Conservation (phyloP, 2,797 vertebrate species). For the Chelmon rostratus region DNA sequence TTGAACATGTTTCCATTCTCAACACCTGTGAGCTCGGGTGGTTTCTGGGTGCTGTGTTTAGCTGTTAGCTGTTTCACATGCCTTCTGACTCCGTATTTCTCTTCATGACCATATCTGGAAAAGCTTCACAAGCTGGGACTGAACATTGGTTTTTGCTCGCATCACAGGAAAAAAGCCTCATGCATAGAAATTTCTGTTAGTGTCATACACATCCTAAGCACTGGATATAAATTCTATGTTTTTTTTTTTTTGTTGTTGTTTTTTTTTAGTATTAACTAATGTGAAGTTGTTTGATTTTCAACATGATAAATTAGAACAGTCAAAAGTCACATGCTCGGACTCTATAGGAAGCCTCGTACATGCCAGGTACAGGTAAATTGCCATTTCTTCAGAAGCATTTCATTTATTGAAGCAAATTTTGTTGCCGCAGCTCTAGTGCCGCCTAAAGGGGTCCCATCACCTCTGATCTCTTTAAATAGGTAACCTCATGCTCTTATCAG, state of each 20-base stretch:
- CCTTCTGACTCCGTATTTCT: conserved; percentile 63
- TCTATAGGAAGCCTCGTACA: conserved; percentile 88
- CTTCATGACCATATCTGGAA: conserved; percentile 87
- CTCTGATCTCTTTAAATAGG: conserved; percentile 61
- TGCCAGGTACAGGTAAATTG: conserved; percentile 91
- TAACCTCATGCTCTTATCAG: conserved; percentile 82
- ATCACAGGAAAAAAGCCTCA: conserved; percentile 81
- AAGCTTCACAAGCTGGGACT: conserved; percentile 93
- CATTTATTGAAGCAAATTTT: conserved; percentile 92
- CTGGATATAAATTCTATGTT: conserved; percentile 93
- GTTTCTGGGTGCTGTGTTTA: conserved; percentile 76
- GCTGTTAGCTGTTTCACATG: conserved; percentile 62
- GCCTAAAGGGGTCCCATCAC: conserved; percentile 75
- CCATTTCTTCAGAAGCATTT: conserved; percentile 87
- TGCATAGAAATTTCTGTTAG: conserved; percentile 90
- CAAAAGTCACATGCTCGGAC: conserved; percentile 92
- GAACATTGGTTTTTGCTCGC: conserved; percentile 92
- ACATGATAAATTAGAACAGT: conserved; percentile 90
- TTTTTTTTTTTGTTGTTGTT: conserved; percentile 88
- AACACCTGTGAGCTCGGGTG: conserved; percentile 85
- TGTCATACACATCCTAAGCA: conserved; percentile 92
- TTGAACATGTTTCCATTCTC: conserved; percentile 85
- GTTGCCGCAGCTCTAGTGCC: conserved; percentile 89
- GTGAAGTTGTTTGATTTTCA: conserved; percentile 94
- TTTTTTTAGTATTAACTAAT: conserved; percentile 98